phyloP scores from a whole-genome alignment of 2,113 vertebrate genomes.

The rabbit (Oryctolagus cuniculus) region DNA sequence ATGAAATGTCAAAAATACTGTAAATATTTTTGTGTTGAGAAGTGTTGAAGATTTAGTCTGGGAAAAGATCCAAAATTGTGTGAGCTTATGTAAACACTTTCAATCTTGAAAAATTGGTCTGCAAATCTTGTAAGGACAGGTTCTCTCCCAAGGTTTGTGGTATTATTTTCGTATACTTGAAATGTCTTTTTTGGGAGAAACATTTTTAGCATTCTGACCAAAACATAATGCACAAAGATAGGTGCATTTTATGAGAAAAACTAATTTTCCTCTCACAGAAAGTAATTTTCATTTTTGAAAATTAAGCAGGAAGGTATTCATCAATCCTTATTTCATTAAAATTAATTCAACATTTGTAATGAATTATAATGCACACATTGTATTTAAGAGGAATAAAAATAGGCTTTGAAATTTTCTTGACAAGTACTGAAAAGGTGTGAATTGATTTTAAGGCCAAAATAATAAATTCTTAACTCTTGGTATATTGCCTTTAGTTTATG shows the following conservation, averaged over 20 bases:
- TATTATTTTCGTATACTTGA: conserved; percentile 58
- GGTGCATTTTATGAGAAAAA: conserved; percentile 45
- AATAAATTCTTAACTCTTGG: neutral
- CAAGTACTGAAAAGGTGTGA: neutral
- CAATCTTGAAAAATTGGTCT: conserved; percentile 79
- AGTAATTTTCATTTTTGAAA: conserved; percentile 48
- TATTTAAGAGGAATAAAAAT: conserved; percentile 49
- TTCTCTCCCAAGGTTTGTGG: conserved; percentile 59
- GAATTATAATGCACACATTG: neutral
- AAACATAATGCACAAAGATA: conserved; percentile 47
- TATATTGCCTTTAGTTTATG: neutral
- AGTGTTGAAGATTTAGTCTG: conserved; percentile 63
- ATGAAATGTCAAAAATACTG: conserved; percentile 58
- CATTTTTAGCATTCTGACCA: conserved; percentile 47
- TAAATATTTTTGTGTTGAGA: conserved; percentile 69
- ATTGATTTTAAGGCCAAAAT: conserved; percentile 41
- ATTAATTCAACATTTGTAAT: conserved; percentile 48
- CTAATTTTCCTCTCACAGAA: conserved; percentile 12
- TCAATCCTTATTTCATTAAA: conserved; percentile 20
- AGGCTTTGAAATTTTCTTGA: neutral
- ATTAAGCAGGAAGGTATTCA: neutral
- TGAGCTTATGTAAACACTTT: conserved; percentile 76
- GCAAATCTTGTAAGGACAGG: conserved; percentile 72
- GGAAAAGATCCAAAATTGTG: conserved; percentile 74
- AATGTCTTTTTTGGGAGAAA: neutral